These are phyloP conservation scores for Schizaphis graminum DNA, from an alignment of 2,888 invertebrate species.

Conservation along the genomic window DNA sequence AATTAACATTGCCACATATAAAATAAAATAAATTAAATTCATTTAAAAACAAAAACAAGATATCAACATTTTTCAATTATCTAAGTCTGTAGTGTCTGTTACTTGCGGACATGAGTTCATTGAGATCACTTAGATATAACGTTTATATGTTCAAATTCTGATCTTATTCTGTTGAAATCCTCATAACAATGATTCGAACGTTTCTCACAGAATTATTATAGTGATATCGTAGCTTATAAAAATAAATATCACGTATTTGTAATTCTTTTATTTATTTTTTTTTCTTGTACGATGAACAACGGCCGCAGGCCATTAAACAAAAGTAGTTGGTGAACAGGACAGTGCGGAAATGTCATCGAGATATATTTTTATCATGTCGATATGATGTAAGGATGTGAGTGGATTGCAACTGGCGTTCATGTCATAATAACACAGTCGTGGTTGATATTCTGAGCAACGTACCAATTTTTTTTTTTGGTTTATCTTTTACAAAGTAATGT, in stretches of 20 bases:
- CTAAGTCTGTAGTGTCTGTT: not conserved
- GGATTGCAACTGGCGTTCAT: not conserved
- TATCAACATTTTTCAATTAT: too few species aligned
- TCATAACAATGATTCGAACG: not conserved
- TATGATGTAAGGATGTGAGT: not conserved
- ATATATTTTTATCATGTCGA: not conserved
- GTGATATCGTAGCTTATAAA: too few species aligned
- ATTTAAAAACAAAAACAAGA: not conserved
- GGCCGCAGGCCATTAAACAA: not conserved
- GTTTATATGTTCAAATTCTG: rapidly evolving
- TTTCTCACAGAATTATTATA: not conserved
- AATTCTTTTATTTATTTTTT: too few species aligned
- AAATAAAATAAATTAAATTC: too few species aligned
- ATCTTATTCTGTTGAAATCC: not conserved
- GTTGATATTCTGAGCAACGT: not conserved
- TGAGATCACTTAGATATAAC: not conserved
- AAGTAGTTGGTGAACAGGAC: not conserved
- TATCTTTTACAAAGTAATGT: too few species aligned
- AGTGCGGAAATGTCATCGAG: not conserved
- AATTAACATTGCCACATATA: too few species aligned
- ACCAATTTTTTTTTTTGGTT: not conserved
- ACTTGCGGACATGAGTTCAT: not conserved
- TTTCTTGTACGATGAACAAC: not conserved
- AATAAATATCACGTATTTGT: too few species aligned
- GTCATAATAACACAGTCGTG: not conserved